Base-by-base conservation (phyloP, 2,113 vertebrate genomes). In the Periophthalmodon schlosseri region DNA sequence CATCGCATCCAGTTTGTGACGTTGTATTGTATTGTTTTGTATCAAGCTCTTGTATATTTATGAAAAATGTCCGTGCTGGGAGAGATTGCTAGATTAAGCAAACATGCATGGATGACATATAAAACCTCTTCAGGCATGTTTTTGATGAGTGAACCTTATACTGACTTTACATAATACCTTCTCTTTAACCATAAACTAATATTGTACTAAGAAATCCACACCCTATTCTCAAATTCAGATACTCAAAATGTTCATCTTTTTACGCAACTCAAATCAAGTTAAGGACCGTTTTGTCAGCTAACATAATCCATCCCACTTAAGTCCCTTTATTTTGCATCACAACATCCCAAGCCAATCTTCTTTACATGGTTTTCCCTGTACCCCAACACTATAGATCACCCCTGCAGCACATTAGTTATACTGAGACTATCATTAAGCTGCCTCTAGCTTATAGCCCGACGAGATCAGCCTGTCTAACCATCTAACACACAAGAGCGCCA, bases 381-480 rank as follows among this genome's bases (percentile, higher is more conserved):
- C 28, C 18, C 16, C 4, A 3, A 11, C 14, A 47, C 44, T 8
- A 13, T 28, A 24, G n/a, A 47, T 46, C 14, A 68, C 9, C 44
- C 64, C 34, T 15, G 61, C 4, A 16, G 23, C 28, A 16, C 23
- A 56, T 66, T 24, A 18, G 46, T 49, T 24, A 10, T 63, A 23
- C 5, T 69, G 67, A 82, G 44, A 68, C 68, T 63, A 70, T 60
- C 68, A 49, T 34, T 76, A 64, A 10, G 2, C 28, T 15, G 16
- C 24, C 36, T 13, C 16, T 50, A 28, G 23, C 16, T 54, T 28
- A 14, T 68, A 1, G 24, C 56, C 56, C 36, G 18, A 58, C 47
- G 2, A 69, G 68, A 70, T 69, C 64, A 74, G 44, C 75, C 68
- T 12, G 70, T 65, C 60, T 69, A 50, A 67, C 23, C 24, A 70